Base-by-base conservation (phyloP, 1,140 invertebrate species). In the Coptotermes formosanus region DNA sequence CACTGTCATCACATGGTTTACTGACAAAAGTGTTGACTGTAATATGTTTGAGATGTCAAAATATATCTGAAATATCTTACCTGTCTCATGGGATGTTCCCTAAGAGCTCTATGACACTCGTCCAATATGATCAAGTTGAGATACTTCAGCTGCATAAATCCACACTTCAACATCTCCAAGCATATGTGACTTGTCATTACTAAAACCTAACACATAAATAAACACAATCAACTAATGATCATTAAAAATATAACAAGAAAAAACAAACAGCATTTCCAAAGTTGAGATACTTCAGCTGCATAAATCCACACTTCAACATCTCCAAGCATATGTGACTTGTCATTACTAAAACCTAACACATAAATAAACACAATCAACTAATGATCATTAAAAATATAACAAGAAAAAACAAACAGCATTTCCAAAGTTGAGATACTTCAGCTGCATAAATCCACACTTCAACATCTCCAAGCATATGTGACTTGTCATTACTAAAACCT, bases 81-180 rank as follows among this genome's bases (percentile, higher is more conserved):
- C 87, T 90, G 88, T 86, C 90, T 89, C 85, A 94, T 90, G 11
- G 91, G 89, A 86, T 93, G 90, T 44, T 90, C 92, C 45, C 91
- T 89, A 21, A 92, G 89, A 69, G 93, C 92, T 88, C 93, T 91
- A 89, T 97, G 96, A 90, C 97, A 97, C 89, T 98, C 95, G 90
- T 98, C 96, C 59, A 98, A 91, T 84, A 98, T 93, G 25, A 98
- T 89, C 86, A 98, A 91, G 91, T 96, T 95, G 48, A 97, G 92
- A 83, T 93, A 89, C 52, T 89, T 89, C 48, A 95, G 90, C 64
- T 89, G 87, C 38, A 95, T 88, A 86, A 92, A 91, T 38, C 91
- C 91, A 85, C 91, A 88, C 48, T 89, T 85, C 11, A 98, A 89
- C 48, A 95, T 88, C 86, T 94, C 89, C 81, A 92, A 87, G 88